A percentile compares a stretch with the other conserved stretches of the same genome.
Conservation (phyloP, 2,113 vertebrate genomes). For the Phyllopteryx taeniolatus region DNA sequence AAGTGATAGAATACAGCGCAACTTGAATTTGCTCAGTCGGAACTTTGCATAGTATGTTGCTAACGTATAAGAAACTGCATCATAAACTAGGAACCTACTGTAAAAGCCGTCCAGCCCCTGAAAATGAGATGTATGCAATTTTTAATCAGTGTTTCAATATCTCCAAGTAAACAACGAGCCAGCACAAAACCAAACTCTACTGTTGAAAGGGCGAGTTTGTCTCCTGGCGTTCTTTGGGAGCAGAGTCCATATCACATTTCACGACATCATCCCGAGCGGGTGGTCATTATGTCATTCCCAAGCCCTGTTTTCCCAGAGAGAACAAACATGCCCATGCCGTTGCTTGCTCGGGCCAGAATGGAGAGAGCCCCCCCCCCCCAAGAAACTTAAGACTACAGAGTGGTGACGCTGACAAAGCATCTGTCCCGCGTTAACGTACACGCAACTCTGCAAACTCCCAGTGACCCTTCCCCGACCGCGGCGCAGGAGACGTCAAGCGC, state of each 20-base stretch:
- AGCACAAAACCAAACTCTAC: conserved; percentile 51
- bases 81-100: no score
- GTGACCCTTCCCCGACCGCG: conserved; percentile 41
- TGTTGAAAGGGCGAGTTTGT: conserved; percentile 32
- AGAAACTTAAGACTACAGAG: conserved; percentile 52
- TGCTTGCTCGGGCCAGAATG: conserved; percentile 32
- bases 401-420: conserved; percentile 64
- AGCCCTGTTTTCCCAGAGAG: conserved; percentile 41
- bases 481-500: conserved; percentile 34
- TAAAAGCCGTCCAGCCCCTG: background rate
- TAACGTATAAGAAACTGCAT: no score
- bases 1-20: no score
- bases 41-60: no score
- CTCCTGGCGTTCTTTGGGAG: conserved; percentile 32
- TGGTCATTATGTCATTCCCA: conserved; percentile 63
- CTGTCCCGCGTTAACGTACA: conserved; percentile 55
- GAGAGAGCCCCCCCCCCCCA: conserved; percentile 20
- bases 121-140: conserved; percentile 51
- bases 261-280: conserved; percentile 57
- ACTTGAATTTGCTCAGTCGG: no score
- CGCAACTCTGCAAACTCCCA: conserved; percentile 27
- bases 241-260: conserved; percentile 56
- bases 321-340: conserved; percentile 52
- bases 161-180: conserved; percentile 19
- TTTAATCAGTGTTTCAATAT: conserved; percentile 28